Base-by-base conservation (phyloP, 1,140 invertebrate species). In the Magallana ariakensis region DNA sequence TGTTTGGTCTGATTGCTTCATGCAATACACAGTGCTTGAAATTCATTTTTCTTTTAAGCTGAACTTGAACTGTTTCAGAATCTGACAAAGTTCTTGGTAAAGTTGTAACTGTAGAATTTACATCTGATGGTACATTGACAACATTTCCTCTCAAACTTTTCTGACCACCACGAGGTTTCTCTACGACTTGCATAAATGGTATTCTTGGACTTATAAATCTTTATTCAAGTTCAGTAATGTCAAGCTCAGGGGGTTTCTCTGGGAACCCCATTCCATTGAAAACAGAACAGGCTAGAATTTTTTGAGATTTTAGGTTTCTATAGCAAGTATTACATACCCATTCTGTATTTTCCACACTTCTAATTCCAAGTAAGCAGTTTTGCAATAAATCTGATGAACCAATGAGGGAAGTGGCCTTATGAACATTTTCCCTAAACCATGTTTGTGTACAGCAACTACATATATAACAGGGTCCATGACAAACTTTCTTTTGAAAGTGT, bases 71-170 rank as follows among this genome's bases (percentile, higher is more conserved):
- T 1, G 82, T 86, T 2, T 56, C 57, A 75, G 53, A 56, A 55
- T 87, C 55, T 80, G 60, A 66, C 22, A 60, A 56, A 33, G 60
- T 84, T 83, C 89, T 19, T 53, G 89, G 85, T 7, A 90, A 66
- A 15, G 54, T 15, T 22, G 53, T 85, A 5, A 90, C 83, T n/a
- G 89, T 90, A n/a, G 66, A 83, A 46, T 85, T 81, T 3, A 88
- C 83, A 87, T 90, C 80, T 58, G 87, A 55, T 56, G 89, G 89
- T 22, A 90, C 87, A 90, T 90, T 90, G 8, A 89, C 89, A 57
- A 90, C 84, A 57, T 86, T 88, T 46, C 89, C 89, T 55, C 70
- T 85, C 22, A 90, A 81, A n/a, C 80, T 81, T 33, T 83, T 15
- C 46, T 90, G 87, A 1, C 85, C 83, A 16, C 87, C 89, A 33